Percentiles rank a stretch among this genome's conserved stretches.
Conservation (phyloP, 2,797 vertebrate genomes). For the Nothura maculosa region DNA sequence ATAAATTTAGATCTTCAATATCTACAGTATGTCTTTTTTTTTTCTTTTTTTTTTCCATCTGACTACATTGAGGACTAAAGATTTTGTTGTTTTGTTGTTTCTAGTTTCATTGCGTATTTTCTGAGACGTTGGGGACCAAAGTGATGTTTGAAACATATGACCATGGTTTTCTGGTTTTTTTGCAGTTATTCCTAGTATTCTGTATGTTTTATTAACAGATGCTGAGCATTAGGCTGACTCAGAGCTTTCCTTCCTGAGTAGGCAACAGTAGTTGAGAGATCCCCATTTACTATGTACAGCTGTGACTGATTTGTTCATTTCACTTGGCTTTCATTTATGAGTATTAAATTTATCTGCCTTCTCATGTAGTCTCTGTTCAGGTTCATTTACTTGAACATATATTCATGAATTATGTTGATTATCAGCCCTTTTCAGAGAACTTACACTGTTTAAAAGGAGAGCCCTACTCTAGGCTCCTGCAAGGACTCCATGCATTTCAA, state of each 20-base stretch:
- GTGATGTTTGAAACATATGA: background rate
- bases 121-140: background rate
- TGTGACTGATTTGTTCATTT: background rate
- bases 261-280: background rate
- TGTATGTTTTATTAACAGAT: background rate
- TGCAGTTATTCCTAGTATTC: background rate
- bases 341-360: background rate
- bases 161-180: background rate
- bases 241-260: background rate
- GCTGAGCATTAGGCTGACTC: background rate
- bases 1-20: background rate
- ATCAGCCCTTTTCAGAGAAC: background rate
- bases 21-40: background rate
- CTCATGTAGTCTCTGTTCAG: background rate
- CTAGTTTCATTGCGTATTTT: background rate
- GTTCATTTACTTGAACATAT: too few relatives aligned
- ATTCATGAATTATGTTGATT: too few relatives aligned
- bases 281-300: background rate
- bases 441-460: background rate
- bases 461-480: background rate
- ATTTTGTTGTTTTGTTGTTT: background rate
- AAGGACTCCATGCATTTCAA: too few relatives aligned
- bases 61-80: background rate
- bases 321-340: background rate
- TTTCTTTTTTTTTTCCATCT: background rate